Evolutionary conservation across 2,113 vertebrate genomes (phyloP).

Genomic region (Melospiza georgiana): DNA sequence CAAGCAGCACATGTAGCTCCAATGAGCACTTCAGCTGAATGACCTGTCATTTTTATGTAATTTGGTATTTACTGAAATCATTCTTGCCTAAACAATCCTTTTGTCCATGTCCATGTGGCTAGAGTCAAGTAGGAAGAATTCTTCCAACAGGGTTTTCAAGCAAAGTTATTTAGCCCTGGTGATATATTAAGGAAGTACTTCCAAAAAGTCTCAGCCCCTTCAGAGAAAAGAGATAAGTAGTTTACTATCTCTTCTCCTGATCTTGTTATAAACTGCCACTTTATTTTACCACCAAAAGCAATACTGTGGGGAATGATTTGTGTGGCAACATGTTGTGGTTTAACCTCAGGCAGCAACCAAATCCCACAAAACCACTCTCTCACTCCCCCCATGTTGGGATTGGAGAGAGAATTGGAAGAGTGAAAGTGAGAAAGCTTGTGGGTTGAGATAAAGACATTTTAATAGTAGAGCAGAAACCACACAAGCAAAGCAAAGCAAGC

Average conservation of each 20-base stretch:
- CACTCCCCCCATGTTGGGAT: fast-evolving
- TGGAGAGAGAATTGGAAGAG: neutral
- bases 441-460: neutral
- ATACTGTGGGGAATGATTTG: neutral
- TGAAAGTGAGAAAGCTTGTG: neutral
- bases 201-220: neutral
- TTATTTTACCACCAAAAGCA: neutral
- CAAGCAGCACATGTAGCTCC: neutral
- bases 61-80: neutral
- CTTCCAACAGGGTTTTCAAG: neutral
- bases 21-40: neutral
- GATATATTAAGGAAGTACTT: neutral
- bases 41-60: neutral
- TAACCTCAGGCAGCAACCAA: neutral
- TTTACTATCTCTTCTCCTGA: neutral
- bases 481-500: neutral
- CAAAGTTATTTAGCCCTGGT: neutral
- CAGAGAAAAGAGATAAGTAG: neutral
- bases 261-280: neutral
- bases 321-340: neutral
- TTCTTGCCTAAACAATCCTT: neutral
- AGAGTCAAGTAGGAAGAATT: neutral
- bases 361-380: neutral
- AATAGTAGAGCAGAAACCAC: neutral
- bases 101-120: neutral